Conservation (phyloP, 2,797 vertebrate species). For the Momotus momota region DNA sequence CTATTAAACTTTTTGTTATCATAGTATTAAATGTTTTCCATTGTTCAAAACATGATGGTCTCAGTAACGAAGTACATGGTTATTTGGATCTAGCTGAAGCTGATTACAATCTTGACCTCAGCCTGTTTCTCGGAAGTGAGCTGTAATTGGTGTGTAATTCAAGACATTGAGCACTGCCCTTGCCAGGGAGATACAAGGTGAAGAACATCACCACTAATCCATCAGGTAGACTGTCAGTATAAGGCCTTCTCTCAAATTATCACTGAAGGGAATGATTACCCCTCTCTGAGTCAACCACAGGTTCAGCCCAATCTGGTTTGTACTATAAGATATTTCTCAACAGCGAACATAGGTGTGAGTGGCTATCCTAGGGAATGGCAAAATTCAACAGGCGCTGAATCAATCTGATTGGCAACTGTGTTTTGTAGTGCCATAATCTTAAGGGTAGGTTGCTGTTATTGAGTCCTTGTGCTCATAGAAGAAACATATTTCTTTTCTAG, state of each 20-base stretch:
- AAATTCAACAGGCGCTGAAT: not conserved
- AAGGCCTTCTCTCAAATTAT: not conserved
- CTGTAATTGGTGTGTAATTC: not conserved
- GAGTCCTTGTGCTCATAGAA: not conserved
- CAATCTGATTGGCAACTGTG: not conserved
- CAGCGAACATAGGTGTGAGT: not conserved
- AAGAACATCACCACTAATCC: not conserved
- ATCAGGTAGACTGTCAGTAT: not conserved
- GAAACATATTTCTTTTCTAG: not conserved
- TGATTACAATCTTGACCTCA: not conserved
- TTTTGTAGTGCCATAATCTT: not conserved
- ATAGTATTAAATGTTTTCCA: not conserved
- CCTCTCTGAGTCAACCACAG: not conserved
- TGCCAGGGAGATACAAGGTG: not conserved
- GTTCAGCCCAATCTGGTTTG: not conserved
- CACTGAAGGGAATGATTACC: not conserved
- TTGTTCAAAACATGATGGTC: not conserved
- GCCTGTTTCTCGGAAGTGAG: not conserved
- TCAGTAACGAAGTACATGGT: not conserved
- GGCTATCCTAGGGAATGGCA: not conserved
- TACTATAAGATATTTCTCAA: not conserved
- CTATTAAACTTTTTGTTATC: not conserved
- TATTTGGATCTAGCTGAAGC: not conserved
- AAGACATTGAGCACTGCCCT: not conserved
- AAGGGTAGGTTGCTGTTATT: not conserved